phyloP scores from a whole-genome alignment of 2,113 vertebrate species.

The Colaptes auratus region DNA sequence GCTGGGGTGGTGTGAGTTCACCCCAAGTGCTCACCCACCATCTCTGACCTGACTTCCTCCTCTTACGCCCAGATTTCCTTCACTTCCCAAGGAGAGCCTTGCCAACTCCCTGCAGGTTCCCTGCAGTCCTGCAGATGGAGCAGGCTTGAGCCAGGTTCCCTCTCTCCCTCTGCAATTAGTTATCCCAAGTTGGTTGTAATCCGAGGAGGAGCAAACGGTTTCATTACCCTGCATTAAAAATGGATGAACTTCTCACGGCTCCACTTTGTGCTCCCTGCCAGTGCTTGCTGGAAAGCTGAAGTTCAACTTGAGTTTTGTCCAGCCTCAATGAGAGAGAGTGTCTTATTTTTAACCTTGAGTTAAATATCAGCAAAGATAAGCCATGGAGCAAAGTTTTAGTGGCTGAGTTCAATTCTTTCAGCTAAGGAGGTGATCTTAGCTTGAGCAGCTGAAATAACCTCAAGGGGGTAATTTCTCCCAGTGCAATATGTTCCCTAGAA shows the following conservation, averaged over 20 bases:
- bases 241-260: neutral
- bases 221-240: neutral
- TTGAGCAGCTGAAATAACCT: neutral
- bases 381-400: neutral
- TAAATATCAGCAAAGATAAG: neutral
- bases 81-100: neutral
- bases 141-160: neutral
- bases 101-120: neutral
- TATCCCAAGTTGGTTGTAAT: neutral
- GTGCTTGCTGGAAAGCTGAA: neutral
- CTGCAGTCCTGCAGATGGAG: neutral
- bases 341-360: conserved; percentile 33
- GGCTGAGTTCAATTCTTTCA: neutral
- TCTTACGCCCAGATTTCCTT: neutral
- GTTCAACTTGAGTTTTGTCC: neutral
- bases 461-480: conserved; percentile 8
- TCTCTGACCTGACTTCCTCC: neutral
- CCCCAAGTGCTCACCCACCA: rapidly evolving
- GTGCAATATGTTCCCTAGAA: conserved; percentile 8
- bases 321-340: neutral
- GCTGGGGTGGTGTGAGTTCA: neutral
- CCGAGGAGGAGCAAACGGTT: conserved; percentile 1
- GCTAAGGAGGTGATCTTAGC: neutral
- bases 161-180: neutral
- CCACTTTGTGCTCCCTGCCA: neutral